Evolutionary conservation across 2,888 invertebrate genomes (phyloP), one percentile per base, ranked within the genome.

Genomic region (Biston betularia): DNA sequence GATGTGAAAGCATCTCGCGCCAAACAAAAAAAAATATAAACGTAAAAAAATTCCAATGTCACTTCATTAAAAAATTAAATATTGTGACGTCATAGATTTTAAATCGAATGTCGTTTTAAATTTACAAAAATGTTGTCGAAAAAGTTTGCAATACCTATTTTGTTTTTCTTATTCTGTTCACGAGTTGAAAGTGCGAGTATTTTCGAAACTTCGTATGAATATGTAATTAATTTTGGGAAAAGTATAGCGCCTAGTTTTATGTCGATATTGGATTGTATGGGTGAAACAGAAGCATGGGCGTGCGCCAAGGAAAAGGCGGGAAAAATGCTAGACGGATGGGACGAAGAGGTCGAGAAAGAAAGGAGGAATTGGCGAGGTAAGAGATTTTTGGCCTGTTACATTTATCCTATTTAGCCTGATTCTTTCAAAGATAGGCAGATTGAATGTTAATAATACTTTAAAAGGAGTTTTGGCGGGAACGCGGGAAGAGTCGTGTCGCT

Each of bases 291-390:
- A 44, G 89, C 93, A 9, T 94, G 95, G 94, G 79, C 80, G 9
- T 95, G 95, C 88, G 94, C 95, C 5, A 90, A 89, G 45, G 89
- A 94, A 68, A 94, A 94, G 71, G 94, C 95, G 4, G 94, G 92
- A 49, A 93, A 92, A 58, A 85, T 95, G 50, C 82, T 95, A 74
- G 92, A 92, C 64, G 76, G 77, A 0, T 94, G 90, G 90, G 86
- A 87, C 1, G 81, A 84, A 14, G 85, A 89, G 6, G 85, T 93
- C 4, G 78, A 91, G 0, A 82, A 85, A 14, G 89, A 94, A 40
- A 75, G 91, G 65, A 79, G 80, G 57, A 80, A 75, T 54, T 93
- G 94, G 94, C 89, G 87, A 85, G 90, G 94, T 94, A 77, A 77
- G 79, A 40, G 14, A 10, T 42, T 42, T 57, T 44, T 48, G 35